Evolutionary conservation across 2,113 vertebrate genomes (phyloP).

Genomic region (Pionites leucogaster): DNA sequence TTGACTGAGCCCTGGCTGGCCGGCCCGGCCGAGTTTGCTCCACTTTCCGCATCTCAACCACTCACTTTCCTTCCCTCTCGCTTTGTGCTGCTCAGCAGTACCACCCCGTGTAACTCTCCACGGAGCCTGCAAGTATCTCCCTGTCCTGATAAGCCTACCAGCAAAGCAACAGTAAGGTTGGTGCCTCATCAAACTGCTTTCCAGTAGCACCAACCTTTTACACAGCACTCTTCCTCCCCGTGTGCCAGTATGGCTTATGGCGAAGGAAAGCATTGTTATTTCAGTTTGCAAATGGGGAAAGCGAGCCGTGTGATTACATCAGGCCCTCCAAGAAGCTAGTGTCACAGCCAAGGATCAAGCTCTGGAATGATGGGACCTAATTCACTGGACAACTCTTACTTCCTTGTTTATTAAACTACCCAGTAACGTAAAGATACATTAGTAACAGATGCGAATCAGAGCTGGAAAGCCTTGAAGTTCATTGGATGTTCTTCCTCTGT

Average conservation of each 20-base stretch:
- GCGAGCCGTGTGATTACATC: not conserved
- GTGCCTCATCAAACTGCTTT: fast-evolving
- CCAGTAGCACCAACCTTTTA: not conserved
- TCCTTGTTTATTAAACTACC: slow-evolving; percentile 20
- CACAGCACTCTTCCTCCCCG: fast-evolving
- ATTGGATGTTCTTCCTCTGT: not conserved
- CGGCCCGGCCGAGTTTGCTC: not conserved
- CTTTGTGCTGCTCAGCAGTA: fast-evolving
- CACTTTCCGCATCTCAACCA: not conserved
- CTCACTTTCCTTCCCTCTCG: too few species aligned
- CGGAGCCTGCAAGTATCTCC: fast-evolving
- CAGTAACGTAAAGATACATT: not conserved
- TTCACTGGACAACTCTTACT: not conserved
- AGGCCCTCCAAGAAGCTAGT: not conserved
- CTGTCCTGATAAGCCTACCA: fast-evolving
- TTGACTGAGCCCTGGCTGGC: fast-evolving
- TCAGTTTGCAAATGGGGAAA: not conserved
- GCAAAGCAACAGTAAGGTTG: fast-evolving
- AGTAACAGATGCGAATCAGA: slow-evolving; percentile 19
- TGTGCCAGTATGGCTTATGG: fast-evolving
- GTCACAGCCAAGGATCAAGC: not conserved
- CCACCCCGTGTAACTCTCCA: fast-evolving
- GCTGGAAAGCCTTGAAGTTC: not conserved
- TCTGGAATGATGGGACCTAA: not conserved
- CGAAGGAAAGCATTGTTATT: not conserved